Conservation (phyloP, 2,888 invertebrate species). For the Exephanes ischioxanthus region DNA sequence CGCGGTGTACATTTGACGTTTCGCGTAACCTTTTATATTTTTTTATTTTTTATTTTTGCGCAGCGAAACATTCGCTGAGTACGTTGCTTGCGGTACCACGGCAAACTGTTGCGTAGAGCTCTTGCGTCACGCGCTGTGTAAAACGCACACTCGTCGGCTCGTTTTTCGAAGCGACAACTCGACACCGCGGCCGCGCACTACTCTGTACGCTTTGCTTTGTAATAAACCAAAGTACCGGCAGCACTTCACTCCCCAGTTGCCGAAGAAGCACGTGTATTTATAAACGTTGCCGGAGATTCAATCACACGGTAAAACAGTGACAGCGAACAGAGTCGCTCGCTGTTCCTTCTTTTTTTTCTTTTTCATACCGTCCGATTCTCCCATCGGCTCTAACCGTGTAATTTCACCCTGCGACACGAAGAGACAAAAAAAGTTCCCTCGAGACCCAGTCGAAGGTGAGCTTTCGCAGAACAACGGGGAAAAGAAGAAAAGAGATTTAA, state of each 20-base stretch:
- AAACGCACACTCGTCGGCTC: slow-evolving; percentile 42
- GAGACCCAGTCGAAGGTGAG: not conserved
- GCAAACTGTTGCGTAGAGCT: slow-evolving; percentile 68
- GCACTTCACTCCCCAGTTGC: slow-evolving; percentile 32
- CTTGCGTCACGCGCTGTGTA: slow-evolving; percentile 27
- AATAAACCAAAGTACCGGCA: slow-evolving; percentile 47
- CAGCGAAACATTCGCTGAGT: slow-evolving; percentile 36
- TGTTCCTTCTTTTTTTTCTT: not conserved
- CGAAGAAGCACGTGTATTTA: slow-evolving; percentile 36
- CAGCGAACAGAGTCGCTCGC: slow-evolving; percentile 17
- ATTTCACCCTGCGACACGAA: slow-evolving; percentile 20
- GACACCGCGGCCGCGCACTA: not conserved
- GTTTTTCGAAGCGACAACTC: slow-evolving; percentile 5
- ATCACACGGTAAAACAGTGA: not conserved
- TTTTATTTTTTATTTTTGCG: slow-evolving; percentile 35
- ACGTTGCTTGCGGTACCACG: slow-evolving; percentile 11
- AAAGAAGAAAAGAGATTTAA: not conserved
- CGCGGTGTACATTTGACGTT: not conserved
- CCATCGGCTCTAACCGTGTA: not conserved
- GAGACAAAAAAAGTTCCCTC: not conserved
- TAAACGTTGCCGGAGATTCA: not conserved
- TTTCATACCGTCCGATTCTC: slow-evolving; percentile 3
- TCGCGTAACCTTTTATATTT: not conserved
- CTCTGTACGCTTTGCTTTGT: slow-evolving; percentile 52
- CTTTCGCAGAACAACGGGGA: not conserved